Evolutionary conservation across 2,797 vertebrate species (phyloP).

Genomic region (Phoeniculus purpureus): DNA sequence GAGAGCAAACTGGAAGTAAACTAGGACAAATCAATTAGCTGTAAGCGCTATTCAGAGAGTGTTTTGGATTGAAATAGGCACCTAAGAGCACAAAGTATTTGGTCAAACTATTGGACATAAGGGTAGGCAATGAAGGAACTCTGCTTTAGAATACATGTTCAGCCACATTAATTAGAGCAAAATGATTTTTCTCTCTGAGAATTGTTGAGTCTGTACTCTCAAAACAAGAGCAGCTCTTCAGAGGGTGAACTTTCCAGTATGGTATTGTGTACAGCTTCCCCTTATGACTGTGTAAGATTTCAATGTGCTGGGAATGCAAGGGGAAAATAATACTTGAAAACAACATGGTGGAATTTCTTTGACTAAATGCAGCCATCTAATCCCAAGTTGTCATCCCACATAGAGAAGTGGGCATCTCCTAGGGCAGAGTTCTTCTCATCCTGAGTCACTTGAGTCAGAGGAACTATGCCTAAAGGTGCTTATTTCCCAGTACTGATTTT

Average conservation of each 20-base stretch:
- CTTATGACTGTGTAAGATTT: neutral
- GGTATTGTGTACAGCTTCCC: neutral
- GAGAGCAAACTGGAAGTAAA: slow-evolving; percentile 13
- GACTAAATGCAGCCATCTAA: neutral
- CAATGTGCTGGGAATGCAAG: accelerated
- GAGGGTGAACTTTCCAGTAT: neutral
- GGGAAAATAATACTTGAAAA: neutral
- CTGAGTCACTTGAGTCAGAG: neutral
- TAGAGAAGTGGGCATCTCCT: neutral
- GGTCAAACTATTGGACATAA: neutral
- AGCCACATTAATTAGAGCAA: slow-evolving; percentile 22
- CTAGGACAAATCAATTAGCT: slow-evolving; percentile 25
- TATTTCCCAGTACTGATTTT: neutral
- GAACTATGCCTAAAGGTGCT: neutral
- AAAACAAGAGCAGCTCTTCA: neutral
- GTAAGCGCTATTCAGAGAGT: slow-evolving; percentile 3
- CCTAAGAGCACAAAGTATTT: neutral
- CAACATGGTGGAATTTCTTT: neutral
- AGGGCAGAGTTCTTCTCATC: neutral
- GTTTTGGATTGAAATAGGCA: slow-evolving; percentile 3
- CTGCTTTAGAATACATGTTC: neutral
- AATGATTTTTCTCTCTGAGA: slow-evolving; percentile 14
- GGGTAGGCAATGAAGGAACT: slow-evolving; percentile 1
- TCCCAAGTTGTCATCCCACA: neutral
- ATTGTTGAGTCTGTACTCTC: neutral